Evolutionary conservation across 2,113 vertebrate species (phyloP), one percentile per base, ranked within the genome.

Genomic region (Nyctereutes procyonoides): DNA sequence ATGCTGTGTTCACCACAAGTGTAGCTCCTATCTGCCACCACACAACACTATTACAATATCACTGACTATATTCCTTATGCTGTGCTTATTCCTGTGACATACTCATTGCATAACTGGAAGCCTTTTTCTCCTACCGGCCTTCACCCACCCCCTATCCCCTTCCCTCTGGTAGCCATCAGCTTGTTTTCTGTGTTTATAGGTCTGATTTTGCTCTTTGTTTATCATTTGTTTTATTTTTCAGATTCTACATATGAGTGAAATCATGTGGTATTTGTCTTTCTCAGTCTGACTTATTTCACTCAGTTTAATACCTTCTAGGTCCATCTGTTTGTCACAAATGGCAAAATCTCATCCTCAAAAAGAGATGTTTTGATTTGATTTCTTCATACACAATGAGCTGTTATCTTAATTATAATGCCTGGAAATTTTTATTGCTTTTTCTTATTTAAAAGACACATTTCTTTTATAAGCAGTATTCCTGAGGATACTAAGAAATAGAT

Each of bases 361-460:
- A n/a, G 65, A 69, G 13, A 80, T 32, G 35, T 95, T 93, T 51
- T 5, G 2, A 77, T 92, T 91, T 76, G 2, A 74, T 88, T 90
- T 92, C 19, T 81, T 53, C 9, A n/a, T n/a, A 48, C 1, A 38
- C 2, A 80, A 77, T 15, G 95, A 67, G 1, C 16, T 53, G 28
- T 0, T 38, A 3, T 28, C 24, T 93, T 88, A 55, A 67, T 55
- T 79, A 65, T 69, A 91, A 73, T 83, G 11, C 5, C 20, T 62
- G 8, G 8, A 55, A 88, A 77, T 53, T 76, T 83, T 62, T 5
- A 4, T 67, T 79, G 10, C 0, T 65, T 67, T 80, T 84, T 1
- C 4, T 86, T 92, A 60, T 74, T 88, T 56, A 53, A 96, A 95
- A 96, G 24, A 91, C 76, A 12, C 30, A 43, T 28, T 80, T 87